Percentiles rank a stretch among this genome's conserved stretches.
phyloP scores from a whole-genome alignment of 1,140 invertebrate genomes.

The Pseudoatta argentina region DNA sequence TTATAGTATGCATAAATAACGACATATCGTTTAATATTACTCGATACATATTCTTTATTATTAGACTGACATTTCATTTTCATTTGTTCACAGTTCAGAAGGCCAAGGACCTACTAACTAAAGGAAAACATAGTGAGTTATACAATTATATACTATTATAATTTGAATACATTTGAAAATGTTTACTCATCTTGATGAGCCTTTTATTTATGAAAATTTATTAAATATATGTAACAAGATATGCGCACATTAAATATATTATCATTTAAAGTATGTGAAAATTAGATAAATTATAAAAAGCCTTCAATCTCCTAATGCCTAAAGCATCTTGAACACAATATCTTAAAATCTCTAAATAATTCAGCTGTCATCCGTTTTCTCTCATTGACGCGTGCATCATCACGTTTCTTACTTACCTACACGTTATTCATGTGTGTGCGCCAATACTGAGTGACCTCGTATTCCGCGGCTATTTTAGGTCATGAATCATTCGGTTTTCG shows the following conservation, averaged over 20 bases:
- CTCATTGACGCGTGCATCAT: neutral
- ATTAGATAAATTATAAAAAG: neutral
- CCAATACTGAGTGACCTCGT: slow-evolving; percentile 46
- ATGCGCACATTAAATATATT: too few species aligned
- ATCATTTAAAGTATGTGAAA: neutral
- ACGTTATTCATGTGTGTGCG: slow-evolving; percentile 26
- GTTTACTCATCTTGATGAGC: neutral
- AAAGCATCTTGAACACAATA: neutral
- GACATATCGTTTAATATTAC: neutral
- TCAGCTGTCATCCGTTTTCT: slow-evolving; percentile 2
- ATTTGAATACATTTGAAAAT: slow-evolving; percentile 5
- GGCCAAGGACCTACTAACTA: slow-evolving; percentile 91
- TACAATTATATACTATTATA: slow-evolving; percentile 41
- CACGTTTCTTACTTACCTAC: slow-evolving; percentile 40
- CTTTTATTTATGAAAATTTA: neutral
- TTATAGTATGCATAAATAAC: neutral
- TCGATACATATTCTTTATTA: neutral
- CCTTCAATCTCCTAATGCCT: neutral
- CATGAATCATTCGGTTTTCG: slow-evolving; percentile 53
- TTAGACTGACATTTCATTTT: slow-evolving; percentile 59
- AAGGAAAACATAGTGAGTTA: slow-evolving; percentile 93
- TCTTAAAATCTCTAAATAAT: slow-evolving; percentile 28
- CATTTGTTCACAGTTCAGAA: slow-evolving; percentile 89
- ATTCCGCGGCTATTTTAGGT: slow-evolving; percentile 39
- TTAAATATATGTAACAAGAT: neutral